A percentile compares a stretch with the other conserved stretches of the same genome.
These are phyloP conservation scores for Columbina picui DNA, from an alignment of 2,113 vertebrate genomes.

Conservation along the genomic window DNA sequence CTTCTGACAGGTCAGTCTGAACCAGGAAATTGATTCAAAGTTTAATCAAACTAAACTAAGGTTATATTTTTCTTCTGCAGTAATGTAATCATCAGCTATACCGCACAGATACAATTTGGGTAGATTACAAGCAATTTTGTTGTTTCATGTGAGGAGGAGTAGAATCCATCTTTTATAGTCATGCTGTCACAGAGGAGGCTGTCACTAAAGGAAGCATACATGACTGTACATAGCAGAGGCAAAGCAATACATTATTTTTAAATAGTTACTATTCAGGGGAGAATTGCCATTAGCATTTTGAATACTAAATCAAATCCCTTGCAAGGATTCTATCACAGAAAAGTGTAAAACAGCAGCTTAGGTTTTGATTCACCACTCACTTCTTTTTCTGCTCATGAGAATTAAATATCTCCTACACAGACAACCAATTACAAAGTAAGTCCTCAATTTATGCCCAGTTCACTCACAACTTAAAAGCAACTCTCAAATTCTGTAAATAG, in stretches of 20 bases:
- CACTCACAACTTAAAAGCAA: neutral
- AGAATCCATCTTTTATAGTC: neutral
- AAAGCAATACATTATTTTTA: constrained; percentile 21
- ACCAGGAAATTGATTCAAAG: neutral
- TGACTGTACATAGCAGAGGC: neutral
- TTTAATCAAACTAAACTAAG: neutral
- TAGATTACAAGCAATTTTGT: neutral
- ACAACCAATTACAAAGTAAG: neutral
- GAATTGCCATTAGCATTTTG: neutral
- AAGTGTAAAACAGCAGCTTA: neutral
- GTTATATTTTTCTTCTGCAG: neutral
- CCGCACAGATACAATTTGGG: neutral
- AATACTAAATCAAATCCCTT: constrained; percentile 3
- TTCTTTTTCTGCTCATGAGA: neutral
- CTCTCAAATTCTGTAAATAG: neutral
- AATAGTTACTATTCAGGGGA: constrained; percentile 13
- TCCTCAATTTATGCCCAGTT: neutral
- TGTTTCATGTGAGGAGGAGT: neutral
- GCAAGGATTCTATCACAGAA: neutral
- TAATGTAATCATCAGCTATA: neutral
- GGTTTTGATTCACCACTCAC: neutral
- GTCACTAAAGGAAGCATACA: constrained; percentile 22
- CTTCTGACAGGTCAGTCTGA: neutral
- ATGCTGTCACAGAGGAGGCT: neutral
- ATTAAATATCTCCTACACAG: neutral